Percentiles rank a stretch among this genome's conserved stretches.
These are phyloP conservation scores for Patiria miniata DNA, from an alignment of 35 echinoderm and acorn worm species.

Conservation along the genomic window DNA sequence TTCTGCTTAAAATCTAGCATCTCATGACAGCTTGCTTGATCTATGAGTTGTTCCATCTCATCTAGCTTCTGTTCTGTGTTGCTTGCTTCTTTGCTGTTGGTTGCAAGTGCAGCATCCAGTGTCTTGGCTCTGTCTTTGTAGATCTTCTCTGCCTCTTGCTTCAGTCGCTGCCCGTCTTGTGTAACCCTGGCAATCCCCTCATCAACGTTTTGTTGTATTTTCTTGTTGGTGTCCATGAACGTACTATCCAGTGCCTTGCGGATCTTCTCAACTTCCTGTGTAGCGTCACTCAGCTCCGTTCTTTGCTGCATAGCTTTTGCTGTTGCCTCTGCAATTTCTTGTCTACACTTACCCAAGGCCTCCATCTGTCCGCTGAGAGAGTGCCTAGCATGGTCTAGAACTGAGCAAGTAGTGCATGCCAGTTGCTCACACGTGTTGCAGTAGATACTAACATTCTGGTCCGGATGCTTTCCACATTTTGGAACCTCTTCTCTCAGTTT, in stretches of 20 bases:
- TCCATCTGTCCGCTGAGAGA: neutral
- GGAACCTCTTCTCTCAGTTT: neutral
- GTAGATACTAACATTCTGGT: neutral
- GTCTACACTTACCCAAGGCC: neutral
- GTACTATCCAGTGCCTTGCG: neutral
- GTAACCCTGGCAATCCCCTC: neutral
- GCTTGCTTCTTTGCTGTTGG: neutral
- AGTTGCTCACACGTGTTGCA: too few relatives aligned
- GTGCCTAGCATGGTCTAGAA: neutral
- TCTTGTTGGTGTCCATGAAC: neutral
- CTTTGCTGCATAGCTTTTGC: neutral
- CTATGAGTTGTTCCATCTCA: neutral
- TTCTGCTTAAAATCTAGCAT: neutral
- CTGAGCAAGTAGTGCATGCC: too few relatives aligned
- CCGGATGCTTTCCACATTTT: neutral
- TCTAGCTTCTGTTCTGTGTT: neutral
- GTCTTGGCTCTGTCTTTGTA: conserved; percentile 7
- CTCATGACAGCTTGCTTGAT: neutral
- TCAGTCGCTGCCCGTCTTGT: neutral
- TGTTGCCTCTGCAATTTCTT: neutral
- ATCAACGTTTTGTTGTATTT: neutral
- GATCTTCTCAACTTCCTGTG: neutral
- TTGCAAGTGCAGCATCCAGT: neutral
- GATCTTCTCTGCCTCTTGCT: neutral
- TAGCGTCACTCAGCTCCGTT: neutral